These are phyloP conservation scores for Zoanthus gigantus DNA, from an alignment of 92 coral and sea anemone species.

Conservation along the genomic window DNA sequence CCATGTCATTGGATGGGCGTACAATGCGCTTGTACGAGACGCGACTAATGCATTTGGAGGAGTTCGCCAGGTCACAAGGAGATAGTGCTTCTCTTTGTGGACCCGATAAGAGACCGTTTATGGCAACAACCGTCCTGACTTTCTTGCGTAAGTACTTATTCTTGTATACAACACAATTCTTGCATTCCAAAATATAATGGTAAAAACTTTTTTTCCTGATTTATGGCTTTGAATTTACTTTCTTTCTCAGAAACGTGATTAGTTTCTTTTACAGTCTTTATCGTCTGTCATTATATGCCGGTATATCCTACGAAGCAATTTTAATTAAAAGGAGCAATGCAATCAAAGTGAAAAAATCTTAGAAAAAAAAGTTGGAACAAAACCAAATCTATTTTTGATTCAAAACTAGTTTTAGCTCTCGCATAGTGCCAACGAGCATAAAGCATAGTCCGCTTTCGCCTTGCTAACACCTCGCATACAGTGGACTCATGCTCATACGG, in stretches of 20 bases:
- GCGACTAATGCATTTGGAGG: conserved; percentile 29
- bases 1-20: conserved; percentile 12
- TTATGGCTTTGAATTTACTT: conserved; percentile 3
- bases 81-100: neutral
- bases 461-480: no score
- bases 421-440: no score
- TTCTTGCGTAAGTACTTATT: conserved; percentile 16
- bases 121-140: neutral
- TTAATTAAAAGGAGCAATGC: conserved; percentile 1
- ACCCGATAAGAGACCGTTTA: neutral
- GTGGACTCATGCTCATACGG: no score
- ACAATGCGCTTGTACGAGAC: conserved; percentile 22
- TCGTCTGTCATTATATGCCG: neutral
- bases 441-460: no score
- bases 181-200: conserved; percentile 2
- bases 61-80: conserved; percentile 32
- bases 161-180: neutral
- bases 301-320: neutral
- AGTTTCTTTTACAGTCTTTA: conserved; percentile 1
- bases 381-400: neutral
- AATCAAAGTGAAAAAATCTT: neutral
- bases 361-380: neutral
- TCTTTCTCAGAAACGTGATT: neutral
- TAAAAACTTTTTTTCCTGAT: neutral
- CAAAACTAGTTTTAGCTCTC: neutral